Base-by-base conservation (phyloP, 2,888 invertebrate genomes). In the Pheosia tremula region DNA sequence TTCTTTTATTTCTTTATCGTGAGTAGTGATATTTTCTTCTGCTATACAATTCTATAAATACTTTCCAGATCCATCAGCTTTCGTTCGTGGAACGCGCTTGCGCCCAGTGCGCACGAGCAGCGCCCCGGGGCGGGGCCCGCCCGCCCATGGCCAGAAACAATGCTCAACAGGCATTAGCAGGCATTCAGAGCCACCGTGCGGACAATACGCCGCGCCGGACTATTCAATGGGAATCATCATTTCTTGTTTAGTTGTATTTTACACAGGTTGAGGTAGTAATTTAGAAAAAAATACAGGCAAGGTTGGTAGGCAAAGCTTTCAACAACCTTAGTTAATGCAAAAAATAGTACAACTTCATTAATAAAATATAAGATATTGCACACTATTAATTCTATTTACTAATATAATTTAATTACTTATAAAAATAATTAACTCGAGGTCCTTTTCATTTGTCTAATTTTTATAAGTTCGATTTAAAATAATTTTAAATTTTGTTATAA, bases 131-230 rank as follows among this genome's bases (percentile, higher is more conserved):
- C 72, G 74, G 69, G 66, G 64, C 62, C 68, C 73, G 68, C 77
- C 88, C 88, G 88, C 87, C 85, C 86, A 63, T 62, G 56, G 24
- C 24, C 24, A 0, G 75, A 80, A 81, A 89, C 89, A 89, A 89
- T 83, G 72, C 75, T 2, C 85, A 86, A 87, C 85, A 86, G 68
- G 81, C 81, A 86, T 88, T 87, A 88, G 76, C 74, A 68, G 66
- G 62, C 80, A 85, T 87, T 85, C 77, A 83, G 70, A 64, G 86
- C 87, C 88, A 88, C 90, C 84, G 86, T 87, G 82, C 75, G 85
- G 85, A 88, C 89, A 88, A 88, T 87, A 75, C 77, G 76, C 80
- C 79, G 77, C 74, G 65, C 60, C 62, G 62, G 53, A 78, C 77
- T 70, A 77, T 78, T 63, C 60, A 45, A 53, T 60, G 6, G 43